Base-by-base conservation (phyloP, 2,113 vertebrate species). In the Guaruba guarouba region DNA sequence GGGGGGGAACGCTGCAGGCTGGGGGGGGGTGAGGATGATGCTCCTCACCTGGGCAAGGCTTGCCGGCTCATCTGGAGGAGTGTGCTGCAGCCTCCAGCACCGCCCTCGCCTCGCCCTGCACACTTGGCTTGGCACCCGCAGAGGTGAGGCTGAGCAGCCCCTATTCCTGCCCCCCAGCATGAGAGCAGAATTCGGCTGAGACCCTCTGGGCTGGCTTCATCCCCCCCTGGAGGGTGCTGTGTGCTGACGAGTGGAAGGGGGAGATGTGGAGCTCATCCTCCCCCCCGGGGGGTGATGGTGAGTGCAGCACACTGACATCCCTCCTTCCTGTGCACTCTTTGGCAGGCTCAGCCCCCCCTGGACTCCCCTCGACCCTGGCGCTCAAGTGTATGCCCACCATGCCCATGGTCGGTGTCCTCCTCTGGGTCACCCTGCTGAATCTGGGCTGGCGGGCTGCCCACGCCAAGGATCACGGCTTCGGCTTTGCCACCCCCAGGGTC, bases 371-470 rank as follows among this genome's bases (percentile, higher is more conserved):
- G 41, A 84, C 71, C 73, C 91, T 24, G 46, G 95, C 28, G 31
- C 90, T 90, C 88, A 37, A 70, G 83, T 6, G 35, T 8, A 5
- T 94, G 81, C 96, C 96, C 97, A 98, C 93, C 87, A 98, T 98
- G 98, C 98, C 96, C 41, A 89, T 97, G 83, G 61, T 97, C 37
- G 49, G 95, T 6, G 93, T 98, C 67, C 87, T 98, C 86, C 97
- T 98, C 75, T 98, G 98, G 97, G 96, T 94, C 95, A 97, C 95
- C 92, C 97, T 98, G 59, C 94, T 98, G 91, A 97, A 96, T 29
- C 95, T 98, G 97, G 97, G 96, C 95, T 98, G 98, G 98, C 96
- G 97, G 77, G 95, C 97, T 23, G n/a, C 95, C 68, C 96, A 96
- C 1, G 15, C 83, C 94, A 98, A 98, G 95, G 98, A 98, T 90